phyloP scores from a whole-genome alignment of 2,113 vertebrate species.

The Tychaedon coryphoeus region DNA sequence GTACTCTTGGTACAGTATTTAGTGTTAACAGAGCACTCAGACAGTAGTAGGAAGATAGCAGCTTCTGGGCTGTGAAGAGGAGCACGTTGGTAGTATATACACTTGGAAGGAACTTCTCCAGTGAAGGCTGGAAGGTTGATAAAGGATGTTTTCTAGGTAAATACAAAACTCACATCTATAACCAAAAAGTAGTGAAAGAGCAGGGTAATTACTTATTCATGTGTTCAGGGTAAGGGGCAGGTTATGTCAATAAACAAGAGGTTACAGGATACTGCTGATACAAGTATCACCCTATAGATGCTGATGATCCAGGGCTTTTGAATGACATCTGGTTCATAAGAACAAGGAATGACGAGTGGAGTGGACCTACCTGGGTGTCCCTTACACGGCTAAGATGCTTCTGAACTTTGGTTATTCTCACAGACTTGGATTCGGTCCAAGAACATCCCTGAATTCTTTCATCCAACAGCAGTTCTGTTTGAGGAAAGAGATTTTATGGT shows the following conservation, averaged over 20 bases:
- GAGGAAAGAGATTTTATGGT: not conserved
- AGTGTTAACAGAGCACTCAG: not conserved
- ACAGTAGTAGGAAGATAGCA: not conserved
- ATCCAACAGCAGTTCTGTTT: not conserved
- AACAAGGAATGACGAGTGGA: not conserved
- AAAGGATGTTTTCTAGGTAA: not conserved
- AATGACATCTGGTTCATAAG: not conserved
- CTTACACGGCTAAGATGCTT: not conserved
- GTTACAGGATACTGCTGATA: not conserved
- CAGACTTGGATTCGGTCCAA: not conserved
- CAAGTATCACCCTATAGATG: not conserved
- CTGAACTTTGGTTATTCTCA: not conserved
- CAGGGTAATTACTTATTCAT: not conserved
- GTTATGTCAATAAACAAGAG: not conserved
- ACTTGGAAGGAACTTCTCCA: not conserved
- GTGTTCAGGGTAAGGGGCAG: not conserved
- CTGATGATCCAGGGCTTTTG: not conserved
- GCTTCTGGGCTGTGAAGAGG: not conserved
- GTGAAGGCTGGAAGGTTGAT: not conserved
- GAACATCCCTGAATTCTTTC: not conserved
- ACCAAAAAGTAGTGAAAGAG: not conserved
- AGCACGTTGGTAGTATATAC: not conserved
- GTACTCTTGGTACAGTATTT: not conserved
- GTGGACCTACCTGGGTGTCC: not conserved
- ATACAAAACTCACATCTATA: not conserved